phyloP scores from a whole-genome alignment of 2,113 vertebrate species.

The Stigmatopora argus region DNA sequence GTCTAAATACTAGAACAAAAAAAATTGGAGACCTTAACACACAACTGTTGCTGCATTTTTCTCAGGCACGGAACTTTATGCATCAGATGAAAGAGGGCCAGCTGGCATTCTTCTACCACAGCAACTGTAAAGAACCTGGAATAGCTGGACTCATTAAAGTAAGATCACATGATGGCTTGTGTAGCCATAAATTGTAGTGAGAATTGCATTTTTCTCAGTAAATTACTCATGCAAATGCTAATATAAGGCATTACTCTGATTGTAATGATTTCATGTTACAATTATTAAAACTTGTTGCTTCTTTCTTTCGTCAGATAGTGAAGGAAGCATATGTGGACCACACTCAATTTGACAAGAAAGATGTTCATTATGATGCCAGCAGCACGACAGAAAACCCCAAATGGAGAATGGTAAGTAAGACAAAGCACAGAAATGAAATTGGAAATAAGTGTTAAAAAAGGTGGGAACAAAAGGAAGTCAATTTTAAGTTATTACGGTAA shows the following conservation, averaged over 20 bases:
- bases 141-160: constrained; percentile 86
- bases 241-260: not conserved
- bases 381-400: constrained; percentile 88
- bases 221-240: too few relatives aligned
- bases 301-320: constrained; percentile 74
- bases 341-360: constrained; percentile 93
- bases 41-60: not conserved
- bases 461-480: too few relatives aligned
- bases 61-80: constrained; percentile 92
- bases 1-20: not conserved
- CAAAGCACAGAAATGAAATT: not conserved
- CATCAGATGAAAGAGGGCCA: constrained; percentile 85
- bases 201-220: too few relatives aligned
- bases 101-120: constrained; percentile 93
- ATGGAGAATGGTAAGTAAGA: constrained; percentile 90
- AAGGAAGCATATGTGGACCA: constrained; percentile 91
- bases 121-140: constrained; percentile 94
- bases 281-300: not conserved
- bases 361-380: constrained; percentile 81
- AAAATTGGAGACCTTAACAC: not conserved
- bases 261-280: not conserved
- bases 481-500: too few relatives aligned
- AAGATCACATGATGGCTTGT: constrained; percentile 20
- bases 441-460: not conserved
- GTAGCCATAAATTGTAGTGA: too few relatives aligned